Evolutionary conservation across 2,113 vertebrate genomes (phyloP).

Genomic region (Ornithorhynchus anatinus): DNA sequence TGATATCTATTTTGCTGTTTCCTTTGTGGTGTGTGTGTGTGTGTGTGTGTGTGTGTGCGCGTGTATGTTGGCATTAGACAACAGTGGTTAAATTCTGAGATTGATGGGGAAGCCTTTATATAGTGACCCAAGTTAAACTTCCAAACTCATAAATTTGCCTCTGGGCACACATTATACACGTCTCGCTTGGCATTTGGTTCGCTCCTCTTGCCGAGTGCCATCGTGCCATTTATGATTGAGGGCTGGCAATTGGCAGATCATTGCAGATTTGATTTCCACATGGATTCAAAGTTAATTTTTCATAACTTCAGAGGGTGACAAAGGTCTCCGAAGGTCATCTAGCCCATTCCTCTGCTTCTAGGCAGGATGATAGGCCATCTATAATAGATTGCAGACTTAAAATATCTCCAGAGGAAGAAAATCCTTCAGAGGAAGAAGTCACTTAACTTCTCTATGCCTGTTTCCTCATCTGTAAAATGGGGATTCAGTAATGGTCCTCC

Average conservation of each 20-base stretch:
- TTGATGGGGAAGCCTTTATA: conserved; percentile 4
- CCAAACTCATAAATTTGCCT: background rate
- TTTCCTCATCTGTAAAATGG: too few species aligned
- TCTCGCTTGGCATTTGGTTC: background rate
- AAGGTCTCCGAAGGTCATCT: background rate
- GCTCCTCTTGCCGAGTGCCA: too few species aligned
- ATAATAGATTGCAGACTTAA: too few species aligned
- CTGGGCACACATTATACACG: background rate
- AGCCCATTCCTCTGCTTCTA: background rate
- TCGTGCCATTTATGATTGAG: conserved; percentile 7
- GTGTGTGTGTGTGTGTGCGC: conserved; percentile 33
- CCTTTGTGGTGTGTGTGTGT: conserved; percentile 17
- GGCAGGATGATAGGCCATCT: too few species aligned
- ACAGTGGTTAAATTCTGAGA: background rate
- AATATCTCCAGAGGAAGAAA: too few species aligned
- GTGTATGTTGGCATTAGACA: too few species aligned
- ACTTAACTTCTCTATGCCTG: too few species aligned
- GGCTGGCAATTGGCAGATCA: background rate
- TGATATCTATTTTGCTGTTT: conserved; percentile 17
- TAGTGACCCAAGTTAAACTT: background rate
- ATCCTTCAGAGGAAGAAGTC: too few species aligned
- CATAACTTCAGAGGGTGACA: background rate
- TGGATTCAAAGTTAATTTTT: background rate
- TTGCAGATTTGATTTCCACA: background rate
- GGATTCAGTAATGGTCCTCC: too few species aligned